Evolutionary conservation across 1,140 invertebrate species (phyloP).

Genomic region (Galleria mellonella): DNA sequence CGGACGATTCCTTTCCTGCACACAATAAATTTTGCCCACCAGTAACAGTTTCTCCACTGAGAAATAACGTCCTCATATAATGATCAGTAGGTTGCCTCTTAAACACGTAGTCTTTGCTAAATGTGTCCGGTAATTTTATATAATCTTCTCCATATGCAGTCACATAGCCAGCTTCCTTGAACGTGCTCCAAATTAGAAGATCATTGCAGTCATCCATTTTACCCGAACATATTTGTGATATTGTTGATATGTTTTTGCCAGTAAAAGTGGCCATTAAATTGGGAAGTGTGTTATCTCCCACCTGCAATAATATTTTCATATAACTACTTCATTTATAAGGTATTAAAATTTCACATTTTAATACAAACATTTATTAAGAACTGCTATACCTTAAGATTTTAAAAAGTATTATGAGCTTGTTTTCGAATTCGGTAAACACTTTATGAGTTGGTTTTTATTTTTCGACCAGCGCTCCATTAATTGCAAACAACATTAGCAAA

Average conservation of each 20-base stretch:
- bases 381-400: too few relatives aligned
- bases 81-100: conserved; percentile 79
- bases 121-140: conserved; percentile 49
- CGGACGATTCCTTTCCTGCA: conserved; percentile 75
- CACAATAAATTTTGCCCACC: conserved; percentile 56
- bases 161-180: conserved; percentile 53
- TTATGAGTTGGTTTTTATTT: too few relatives aligned
- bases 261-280: conserved; percentile 87
- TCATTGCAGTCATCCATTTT: conserved; percentile 68
- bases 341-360: not conserved
- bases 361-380: too few relatives aligned
- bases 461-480: too few relatives aligned
- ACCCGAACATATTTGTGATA: conserved; percentile 70
- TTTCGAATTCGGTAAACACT: too few relatives aligned
- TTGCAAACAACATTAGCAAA: too few relatives aligned
- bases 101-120: conserved; percentile 47
- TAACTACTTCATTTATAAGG: not conserved
- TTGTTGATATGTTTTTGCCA: conserved; percentile 74
- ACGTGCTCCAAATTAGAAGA: conserved; percentile 50
- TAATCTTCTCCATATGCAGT: conserved; percentile 68
- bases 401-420: too few relatives aligned
- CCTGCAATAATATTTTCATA: conserved; percentile 37
- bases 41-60: conserved; percentile 69
- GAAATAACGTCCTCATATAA: conserved; percentile 81
- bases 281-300: conserved; percentile 87